Evolutionary conservation across 2,113 vertebrate species (phyloP), one percentile per base, ranked within the genome.

Genomic region (Cynoglossus semilaevis): DNA sequence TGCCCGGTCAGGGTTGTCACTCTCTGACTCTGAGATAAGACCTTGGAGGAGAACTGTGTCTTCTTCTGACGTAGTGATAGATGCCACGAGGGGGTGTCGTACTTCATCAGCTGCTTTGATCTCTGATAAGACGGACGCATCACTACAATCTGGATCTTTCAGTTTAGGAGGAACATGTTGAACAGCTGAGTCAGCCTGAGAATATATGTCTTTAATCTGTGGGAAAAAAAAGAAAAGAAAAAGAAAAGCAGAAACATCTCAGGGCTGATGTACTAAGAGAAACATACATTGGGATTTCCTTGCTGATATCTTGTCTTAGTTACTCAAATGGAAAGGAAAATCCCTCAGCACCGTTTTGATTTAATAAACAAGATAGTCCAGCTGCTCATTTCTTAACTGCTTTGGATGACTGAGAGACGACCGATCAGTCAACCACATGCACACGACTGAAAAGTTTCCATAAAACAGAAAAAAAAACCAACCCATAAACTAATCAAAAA

Each of bases 141-240:
- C 68, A 66, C 34, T 62, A 70, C 38, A 46, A 41, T 9, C 19
- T 70, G 60, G 9, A 67, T 36, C 64, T 62, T 45, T 4, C 11
- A 11, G 19, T 37, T 66, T 54, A 10, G 42, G 47, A 37, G 76
- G 53, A 68, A 46, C 63, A 11, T 73, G 63, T 71, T 69, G 16
- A 8, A 50, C 36, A 46, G 42, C 61, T 18, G 77, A 67, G 37
- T 61, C 63, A n/a, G 35, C 46, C 38, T 69, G 70, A 50, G 52
- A 62, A n/a, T 62, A 53, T 59, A 73, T 72, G 45, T 73, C 57
- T 41, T 50, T 58, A 57, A 22, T 70, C 89, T 90, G 69, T 51
- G 52, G 51, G 40, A 43, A 79, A 84, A 78, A 11, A 83, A 46
- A 75, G 40, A 43, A 79, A 84, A 78, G 11, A 83, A 46, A 75